Conservation (phyloP, 2,797 vertebrate genomes). For the Tangara arthus region DNA sequence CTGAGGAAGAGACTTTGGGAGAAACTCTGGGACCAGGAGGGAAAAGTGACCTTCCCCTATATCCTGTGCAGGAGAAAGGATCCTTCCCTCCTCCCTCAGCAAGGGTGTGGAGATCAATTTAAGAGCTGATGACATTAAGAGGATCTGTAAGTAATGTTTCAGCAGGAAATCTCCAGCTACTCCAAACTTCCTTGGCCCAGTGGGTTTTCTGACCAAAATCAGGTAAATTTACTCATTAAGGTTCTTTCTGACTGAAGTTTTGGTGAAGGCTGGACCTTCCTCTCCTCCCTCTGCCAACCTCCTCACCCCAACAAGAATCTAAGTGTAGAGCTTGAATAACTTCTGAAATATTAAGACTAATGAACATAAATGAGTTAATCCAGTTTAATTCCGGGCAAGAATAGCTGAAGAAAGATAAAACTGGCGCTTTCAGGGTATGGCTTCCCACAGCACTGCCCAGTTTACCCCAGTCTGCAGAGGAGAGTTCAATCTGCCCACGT, state of each 20-base stretch:
- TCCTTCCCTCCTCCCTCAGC: neutral
- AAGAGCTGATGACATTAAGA: neutral
- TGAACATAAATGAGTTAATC: neutral
- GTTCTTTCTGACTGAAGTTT: neutral
- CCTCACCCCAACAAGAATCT: neutral
- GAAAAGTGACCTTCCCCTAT: neutral
- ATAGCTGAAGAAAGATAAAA: neutral
- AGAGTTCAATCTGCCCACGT: neutral
- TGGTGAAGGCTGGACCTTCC: neutral
- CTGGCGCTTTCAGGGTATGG: neutral
- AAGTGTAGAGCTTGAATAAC: neutral
- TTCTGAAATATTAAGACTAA: neutral
- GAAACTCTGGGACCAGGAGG: neutral
- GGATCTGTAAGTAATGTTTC: neutral
- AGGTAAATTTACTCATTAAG: neutral
- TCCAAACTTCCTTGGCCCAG: neutral
- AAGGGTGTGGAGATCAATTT: neutral
- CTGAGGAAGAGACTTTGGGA: neutral
- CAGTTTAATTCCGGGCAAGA: neutral
- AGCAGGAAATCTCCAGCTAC: neutral
- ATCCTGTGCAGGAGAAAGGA: rapidly evolving
- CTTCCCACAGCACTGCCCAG: neutral
- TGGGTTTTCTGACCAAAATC: neutral
- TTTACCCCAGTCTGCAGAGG: neutral
- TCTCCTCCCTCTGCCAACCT: neutral